A percentile compares a stretch with the other conserved stretches of the same genome.
Evolutionary conservation across 2,113 vertebrate species (phyloP).

Genomic region (Bambusicola thoracicus): DNA sequence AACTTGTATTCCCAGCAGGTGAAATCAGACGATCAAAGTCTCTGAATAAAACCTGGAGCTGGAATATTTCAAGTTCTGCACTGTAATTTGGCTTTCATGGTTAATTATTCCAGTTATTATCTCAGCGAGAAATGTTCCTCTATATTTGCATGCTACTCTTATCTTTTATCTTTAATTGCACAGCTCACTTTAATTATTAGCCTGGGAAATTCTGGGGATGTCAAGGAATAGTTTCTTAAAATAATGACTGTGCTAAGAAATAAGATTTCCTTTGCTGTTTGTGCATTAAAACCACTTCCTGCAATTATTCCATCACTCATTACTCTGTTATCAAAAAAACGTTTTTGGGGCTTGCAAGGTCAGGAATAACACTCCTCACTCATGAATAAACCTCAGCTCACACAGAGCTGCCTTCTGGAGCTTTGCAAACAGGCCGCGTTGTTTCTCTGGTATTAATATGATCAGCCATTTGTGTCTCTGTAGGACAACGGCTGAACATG

Average conservation of each 20-base stretch:
- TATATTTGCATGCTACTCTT: background rate
- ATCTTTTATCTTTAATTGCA: constrained; percentile 12
- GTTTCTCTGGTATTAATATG: background rate
- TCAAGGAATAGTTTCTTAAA: background rate
- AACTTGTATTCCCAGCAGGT: background rate
- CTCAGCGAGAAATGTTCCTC: constrained; percentile 6
- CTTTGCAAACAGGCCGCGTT: background rate
- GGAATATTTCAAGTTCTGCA: background rate
- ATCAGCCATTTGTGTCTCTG: background rate
- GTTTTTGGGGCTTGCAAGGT: background rate
- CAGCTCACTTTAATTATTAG: background rate
- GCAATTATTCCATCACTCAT: background rate
- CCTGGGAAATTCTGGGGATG: background rate
- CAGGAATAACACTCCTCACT: background rate
- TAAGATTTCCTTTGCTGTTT: background rate
- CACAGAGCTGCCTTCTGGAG: background rate
- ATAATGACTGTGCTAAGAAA: background rate
- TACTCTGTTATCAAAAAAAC: background rate
- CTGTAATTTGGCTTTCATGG: background rate
- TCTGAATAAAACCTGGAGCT: constrained; percentile 3
- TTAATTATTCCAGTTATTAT: background rate
- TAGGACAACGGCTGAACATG: background rate
- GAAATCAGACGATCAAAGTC: background rate
- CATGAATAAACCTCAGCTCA: background rate
- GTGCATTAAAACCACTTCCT: constrained; percentile 8